Evolutionary conservation across 2,113 vertebrate genomes (phyloP).

Genomic region (Halcyon senegalensis): DNA sequence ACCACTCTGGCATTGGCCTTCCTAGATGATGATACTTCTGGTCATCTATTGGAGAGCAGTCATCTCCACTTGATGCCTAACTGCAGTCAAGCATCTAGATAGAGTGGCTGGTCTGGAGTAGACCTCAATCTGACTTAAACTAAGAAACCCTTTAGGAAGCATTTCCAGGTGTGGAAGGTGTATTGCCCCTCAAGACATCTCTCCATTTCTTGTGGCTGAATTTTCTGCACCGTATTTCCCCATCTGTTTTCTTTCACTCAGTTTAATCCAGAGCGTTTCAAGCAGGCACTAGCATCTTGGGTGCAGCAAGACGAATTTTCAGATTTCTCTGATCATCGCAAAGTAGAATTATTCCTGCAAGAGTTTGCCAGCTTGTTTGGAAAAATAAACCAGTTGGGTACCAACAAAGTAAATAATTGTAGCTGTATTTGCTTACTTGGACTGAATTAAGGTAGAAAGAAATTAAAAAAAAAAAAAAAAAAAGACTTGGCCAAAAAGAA

Average conservation of each 20-base stretch:
- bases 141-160: background rate
- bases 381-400: background rate
- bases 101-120: background rate
- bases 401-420: background rate
- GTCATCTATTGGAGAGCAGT: background rate
- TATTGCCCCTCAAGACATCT: background rate
- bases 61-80: background rate
- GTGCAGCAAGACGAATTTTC: background rate
- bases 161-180: background rate
- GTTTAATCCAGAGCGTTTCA: background rate
- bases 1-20: background rate
- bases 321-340: background rate
- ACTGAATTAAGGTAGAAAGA: background rate
- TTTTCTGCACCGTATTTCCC: background rate
- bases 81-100: background rate
- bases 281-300: background rate
- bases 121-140: background rate
- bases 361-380: background rate
- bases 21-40: background rate
- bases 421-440: background rate
- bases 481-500: background rate
- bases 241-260: background rate
- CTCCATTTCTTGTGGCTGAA: background rate
- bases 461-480: background rate
- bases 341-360: background rate